Conservation (phyloP, 2,113 vertebrate genomes). For the Otolemur garnettii region DNA sequence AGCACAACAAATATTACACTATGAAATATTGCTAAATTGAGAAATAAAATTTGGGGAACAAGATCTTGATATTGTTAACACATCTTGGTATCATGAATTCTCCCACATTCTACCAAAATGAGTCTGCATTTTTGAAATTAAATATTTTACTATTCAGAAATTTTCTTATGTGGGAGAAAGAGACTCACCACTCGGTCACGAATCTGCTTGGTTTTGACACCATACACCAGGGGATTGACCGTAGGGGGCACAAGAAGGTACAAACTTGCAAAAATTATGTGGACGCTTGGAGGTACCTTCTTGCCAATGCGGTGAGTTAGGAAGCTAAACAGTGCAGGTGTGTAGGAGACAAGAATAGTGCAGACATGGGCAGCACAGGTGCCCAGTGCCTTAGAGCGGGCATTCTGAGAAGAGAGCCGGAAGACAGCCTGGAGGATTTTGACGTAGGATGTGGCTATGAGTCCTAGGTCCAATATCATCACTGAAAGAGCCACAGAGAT, state of each 20-base stretch:
- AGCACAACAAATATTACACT: not conserved
- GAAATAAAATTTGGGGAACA: not conserved
- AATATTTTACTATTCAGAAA: not conserved
- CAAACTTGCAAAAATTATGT: constrained; percentile 66
- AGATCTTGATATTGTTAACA: not conserved
- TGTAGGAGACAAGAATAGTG: constrained; percentile 70
- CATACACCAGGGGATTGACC: constrained; percentile 73
- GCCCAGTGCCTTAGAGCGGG: constrained; percentile 69
- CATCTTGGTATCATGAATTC: not conserved
- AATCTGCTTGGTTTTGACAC: constrained; percentile 78
- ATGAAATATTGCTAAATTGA: not conserved
- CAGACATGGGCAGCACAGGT: constrained; percentile 69
- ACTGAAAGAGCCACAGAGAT: constrained; percentile 71
- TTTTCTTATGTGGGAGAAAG: constrained; percentile 27
- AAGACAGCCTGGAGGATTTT: constrained; percentile 73
- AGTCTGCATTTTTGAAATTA: not conserved
- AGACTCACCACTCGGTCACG: constrained; percentile 28
- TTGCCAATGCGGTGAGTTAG: constrained; percentile 74
- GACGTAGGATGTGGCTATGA: constrained; percentile 66
- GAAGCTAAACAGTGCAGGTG: constrained; percentile 75
- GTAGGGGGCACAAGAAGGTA: constrained; percentile 69
- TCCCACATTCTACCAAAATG: not conserved
- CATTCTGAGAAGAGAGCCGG: constrained; percentile 58
- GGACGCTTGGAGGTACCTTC: constrained; percentile 66
- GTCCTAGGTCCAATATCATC: constrained; percentile 38